Evolutionary conservation across 1,140 invertebrate species (phyloP).

Genomic region (Ceratoteleas bidentatus): DNA sequence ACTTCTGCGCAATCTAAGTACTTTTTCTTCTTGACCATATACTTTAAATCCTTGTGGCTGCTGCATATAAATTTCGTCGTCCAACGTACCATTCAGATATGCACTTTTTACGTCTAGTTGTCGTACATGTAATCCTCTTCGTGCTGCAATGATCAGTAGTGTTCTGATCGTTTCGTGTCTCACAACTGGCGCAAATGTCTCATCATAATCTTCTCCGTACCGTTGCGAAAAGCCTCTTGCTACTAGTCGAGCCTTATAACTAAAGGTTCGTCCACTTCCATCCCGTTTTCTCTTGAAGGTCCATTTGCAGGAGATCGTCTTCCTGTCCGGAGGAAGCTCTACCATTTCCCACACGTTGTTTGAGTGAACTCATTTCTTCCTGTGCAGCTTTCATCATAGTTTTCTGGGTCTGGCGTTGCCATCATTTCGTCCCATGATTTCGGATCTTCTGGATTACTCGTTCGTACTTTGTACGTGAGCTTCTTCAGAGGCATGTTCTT

Average conservation of each 20-base stretch:
- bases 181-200: too few relatives aligned
- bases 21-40: too few relatives aligned
- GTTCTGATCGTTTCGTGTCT: background rate
- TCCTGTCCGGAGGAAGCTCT: slow-evolving; percentile 48
- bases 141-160: background rate
- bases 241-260: slow-evolving; percentile 78
- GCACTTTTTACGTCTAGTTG: slow-evolving; percentile 22
- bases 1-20: too few relatives aligned
- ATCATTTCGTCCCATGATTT: too few relatives aligned
- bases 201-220: too few relatives aligned
- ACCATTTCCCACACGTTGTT: slow-evolving; percentile 65
- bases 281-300: slow-evolving; percentile 76
- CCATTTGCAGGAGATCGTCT: slow-evolving; percentile 70
- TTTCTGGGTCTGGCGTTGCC: too few relatives aligned
- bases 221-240: slow-evolving; percentile 74
- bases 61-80: slow-evolving; percentile 19
- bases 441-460: too few relatives aligned
- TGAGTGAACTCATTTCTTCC: slow-evolving; percentile 30
- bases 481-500: too few relatives aligned
- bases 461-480: too few relatives aligned
- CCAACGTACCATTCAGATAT: slow-evolving; percentile 17
- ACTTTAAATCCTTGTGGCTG: slow-evolving; percentile 22
- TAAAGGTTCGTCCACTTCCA: slow-evolving; percentile 57
- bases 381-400: too few relatives aligned
- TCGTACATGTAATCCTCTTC: background rate